A percentile compares a stretch with the other conserved stretches of the same genome.
Evolutionary conservation across 2,113 vertebrate genomes (phyloP).

Genomic region (Tragelaphus buxtoni): DNA sequence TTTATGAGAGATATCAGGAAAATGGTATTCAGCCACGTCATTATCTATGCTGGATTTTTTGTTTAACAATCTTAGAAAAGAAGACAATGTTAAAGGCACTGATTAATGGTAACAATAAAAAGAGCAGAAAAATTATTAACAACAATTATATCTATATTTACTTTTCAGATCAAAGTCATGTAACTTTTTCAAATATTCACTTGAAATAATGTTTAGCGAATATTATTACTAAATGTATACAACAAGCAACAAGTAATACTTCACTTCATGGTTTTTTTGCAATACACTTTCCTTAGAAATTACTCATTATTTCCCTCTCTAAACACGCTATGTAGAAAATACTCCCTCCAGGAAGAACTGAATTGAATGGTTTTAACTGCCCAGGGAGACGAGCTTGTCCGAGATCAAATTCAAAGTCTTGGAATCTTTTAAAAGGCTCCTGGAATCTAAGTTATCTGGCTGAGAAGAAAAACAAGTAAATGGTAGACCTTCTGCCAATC

Average conservation of each 20-base stretch:
- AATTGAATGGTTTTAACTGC: neutral
- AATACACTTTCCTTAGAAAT: neutral
- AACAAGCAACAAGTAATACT: neutral
- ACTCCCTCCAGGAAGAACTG: neutral
- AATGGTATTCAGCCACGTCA: neutral
- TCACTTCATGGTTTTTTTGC: neutral
- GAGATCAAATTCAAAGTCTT: neutral
- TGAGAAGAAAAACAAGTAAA: neutral
- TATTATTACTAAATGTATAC: neutral
- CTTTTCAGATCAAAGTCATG: neutral
- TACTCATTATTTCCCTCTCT: neutral
- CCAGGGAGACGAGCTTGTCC: neutral
- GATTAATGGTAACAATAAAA: neutral
- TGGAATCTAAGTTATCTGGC: neutral
- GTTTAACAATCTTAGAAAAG: neutral
- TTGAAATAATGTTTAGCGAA: neutral
- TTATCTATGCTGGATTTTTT: neutral
- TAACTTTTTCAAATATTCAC: neutral
- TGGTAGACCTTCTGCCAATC: neutral
- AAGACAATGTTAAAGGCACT: neutral
- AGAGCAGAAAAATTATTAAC: neutral
- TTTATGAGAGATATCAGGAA: neutral
- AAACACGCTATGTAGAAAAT: neutral
- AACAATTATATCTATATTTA: neutral
- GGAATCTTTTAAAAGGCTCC: neutral